These are phyloP conservation scores for Sorex araneus DNA, from an alignment of 2,113 vertebrate genomes.

Conservation along the genomic window DNA sequence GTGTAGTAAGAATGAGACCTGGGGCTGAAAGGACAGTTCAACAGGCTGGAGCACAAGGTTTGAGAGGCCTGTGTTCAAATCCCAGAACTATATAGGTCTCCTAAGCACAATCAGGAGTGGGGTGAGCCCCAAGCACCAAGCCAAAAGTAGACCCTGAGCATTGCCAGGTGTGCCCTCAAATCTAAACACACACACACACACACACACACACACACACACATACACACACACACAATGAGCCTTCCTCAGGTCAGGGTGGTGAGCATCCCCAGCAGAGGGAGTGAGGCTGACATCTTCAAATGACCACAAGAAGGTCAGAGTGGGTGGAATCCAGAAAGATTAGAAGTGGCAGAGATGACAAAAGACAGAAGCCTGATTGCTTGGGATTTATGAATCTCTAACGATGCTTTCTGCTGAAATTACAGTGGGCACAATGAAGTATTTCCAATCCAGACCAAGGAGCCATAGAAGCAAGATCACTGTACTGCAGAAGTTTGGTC, in stretches of 20 bases:
- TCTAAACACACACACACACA: too few species aligned
- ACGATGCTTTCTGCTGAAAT: background rate
- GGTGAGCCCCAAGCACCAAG: too few species aligned
- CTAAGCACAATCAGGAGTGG: too few species aligned
- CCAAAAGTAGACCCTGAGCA: too few species aligned
- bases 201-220: too few species aligned
- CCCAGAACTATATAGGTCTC: too few species aligned
- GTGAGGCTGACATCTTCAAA: accelerated
- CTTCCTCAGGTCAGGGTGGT: background rate
- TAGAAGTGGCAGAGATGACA: background rate
- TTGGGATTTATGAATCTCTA: background rate
- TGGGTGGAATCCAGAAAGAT: background rate
- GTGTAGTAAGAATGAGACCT: background rate
- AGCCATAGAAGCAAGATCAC: background rate
- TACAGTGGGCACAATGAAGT: background rate
- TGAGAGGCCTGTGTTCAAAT: too few species aligned
- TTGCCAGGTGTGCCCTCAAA: too few species aligned
- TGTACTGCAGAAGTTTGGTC: background rate
- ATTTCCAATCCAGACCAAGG: background rate
- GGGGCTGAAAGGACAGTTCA: too few species aligned
- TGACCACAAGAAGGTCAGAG: accelerated
- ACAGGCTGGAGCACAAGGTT: too few species aligned
- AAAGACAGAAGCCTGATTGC: background rate
- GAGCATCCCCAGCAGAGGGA: background rate
- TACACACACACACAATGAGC: background rate